Conservation (phyloP, 2,113 vertebrate species). For the Eulemur rufifrons region DNA sequence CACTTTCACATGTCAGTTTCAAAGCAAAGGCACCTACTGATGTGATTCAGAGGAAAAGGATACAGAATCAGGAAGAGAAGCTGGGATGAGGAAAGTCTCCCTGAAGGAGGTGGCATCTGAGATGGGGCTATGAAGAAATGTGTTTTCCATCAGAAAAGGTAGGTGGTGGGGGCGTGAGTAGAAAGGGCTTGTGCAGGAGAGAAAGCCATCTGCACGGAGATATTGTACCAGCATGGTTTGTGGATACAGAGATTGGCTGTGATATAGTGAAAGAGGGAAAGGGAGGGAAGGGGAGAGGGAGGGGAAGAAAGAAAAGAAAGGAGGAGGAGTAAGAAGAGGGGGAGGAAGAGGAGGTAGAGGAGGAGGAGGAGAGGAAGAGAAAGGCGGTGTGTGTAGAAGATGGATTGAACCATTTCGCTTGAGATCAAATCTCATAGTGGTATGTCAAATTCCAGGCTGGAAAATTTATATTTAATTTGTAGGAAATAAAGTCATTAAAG, state of each 20-base stretch:
- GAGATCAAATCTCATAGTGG: background rate
- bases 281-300: too few species aligned
- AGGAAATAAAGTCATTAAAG: background rate
- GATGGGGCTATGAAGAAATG: background rate
- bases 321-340: too few species aligned
- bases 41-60: background rate
- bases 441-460: background rate
- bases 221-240: background rate
- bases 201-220: background rate
- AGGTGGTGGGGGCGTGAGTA: accelerated
- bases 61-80: background rate
- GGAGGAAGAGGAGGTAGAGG: background rate
- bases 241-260: background rate
- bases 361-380: background rate
- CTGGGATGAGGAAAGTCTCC: background rate
- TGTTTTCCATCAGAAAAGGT: background rate
- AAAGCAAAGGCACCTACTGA: background rate
- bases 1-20: background rate
- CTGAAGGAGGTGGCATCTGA: background rate
- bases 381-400: background rate
- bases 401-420: background rate
- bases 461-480: background rate
- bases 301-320: background rate
- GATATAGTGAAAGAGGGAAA: background rate
- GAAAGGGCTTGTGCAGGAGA: background rate